A percentile compares a stretch with the other conserved stretches of the same genome.
Evolutionary conservation across 2,888 invertebrate genomes (phyloP).

Genomic region (Leucophora obtusa): DNA sequence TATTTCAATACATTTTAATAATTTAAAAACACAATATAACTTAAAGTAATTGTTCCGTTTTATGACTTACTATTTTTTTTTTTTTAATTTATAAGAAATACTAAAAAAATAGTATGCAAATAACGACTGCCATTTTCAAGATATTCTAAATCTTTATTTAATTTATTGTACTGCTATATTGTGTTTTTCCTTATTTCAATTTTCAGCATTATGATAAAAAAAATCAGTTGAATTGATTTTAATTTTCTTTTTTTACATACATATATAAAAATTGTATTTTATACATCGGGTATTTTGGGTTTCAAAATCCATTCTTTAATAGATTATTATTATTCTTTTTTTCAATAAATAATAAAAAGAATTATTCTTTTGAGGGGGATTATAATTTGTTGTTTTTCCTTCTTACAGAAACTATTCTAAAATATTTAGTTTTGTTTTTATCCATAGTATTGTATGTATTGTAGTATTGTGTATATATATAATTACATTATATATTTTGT

Average conservation of each 20-base stretch:
- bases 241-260: neutral
- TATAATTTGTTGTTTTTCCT: conserved; percentile 18
- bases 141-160: too few species aligned
- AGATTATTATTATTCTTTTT: conserved; percentile 15
- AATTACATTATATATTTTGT: conserved; percentile 25
- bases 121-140: too few species aligned
- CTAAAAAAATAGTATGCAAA: neutral
- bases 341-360: conserved; percentile 16
- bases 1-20: neutral
- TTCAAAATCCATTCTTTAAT: conserved; percentile 14
- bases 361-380: conserved; percentile 5
- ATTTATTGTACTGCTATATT: conserved; percentile 1
- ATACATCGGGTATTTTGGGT: conserved; percentile 38
- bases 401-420: conserved; percentile 42
- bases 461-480: conserved; percentile 47
- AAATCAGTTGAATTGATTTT: conserved; percentile 48
- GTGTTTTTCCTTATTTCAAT: conserved; percentile 18
- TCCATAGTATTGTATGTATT: conserved; percentile 19
- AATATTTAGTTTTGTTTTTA: conserved; percentile 25
- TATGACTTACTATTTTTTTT: neutral
- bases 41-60: neutral
- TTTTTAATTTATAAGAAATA: neutral
- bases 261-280: conserved; percentile 34
- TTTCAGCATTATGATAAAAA: conserved; percentile 34
- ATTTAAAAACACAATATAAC: conserved; percentile 12